Percentiles rank a stretch among this genome's conserved stretches.
Conservation (phyloP, 64 coral and sea anemone genomes). For the Montipora capricornis region DNA sequence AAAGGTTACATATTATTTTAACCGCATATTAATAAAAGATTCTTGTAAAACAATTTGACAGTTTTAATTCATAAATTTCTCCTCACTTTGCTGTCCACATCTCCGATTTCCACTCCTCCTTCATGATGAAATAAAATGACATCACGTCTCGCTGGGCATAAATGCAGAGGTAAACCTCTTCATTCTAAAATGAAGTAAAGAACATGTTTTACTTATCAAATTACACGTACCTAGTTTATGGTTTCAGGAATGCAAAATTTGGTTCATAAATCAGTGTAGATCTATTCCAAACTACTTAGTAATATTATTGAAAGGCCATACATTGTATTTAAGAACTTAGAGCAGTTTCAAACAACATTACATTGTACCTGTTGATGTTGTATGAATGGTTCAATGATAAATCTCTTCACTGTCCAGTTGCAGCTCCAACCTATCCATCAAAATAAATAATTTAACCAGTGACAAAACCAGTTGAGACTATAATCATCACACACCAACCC, state of each 20-base stretch:
- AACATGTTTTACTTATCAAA: too few species aligned
- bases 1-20: too few species aligned
- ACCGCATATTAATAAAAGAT: too few species aligned
- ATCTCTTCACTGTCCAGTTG: constrained; percentile 86
- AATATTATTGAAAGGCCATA: too few species aligned
- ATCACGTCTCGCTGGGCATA: constrained; percentile 95
- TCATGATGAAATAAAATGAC: constrained; percentile 97
- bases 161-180: constrained; percentile 97
- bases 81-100: constrained; percentile 94
- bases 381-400: constrained; percentile 98
- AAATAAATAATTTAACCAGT: neutral
- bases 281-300: too few species aligned
- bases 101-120: constrained; percentile 98
- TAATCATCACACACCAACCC: neutral
- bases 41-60: too few species aligned
- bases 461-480: neutral
- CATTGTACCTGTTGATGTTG: constrained; percentile 78
- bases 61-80: neutral
- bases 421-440: constrained; percentile 76
- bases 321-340: too few species aligned
- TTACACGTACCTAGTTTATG: too few species aligned
- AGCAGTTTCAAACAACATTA: too few species aligned
- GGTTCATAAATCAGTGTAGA: too few species aligned
- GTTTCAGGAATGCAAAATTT: too few species aligned
- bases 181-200: constrained; percentile 53